These are phyloP conservation scores for Brachypteracias leptosomus DNA, from an alignment of 2,113 vertebrate species.

Conservation along the genomic window DNA sequence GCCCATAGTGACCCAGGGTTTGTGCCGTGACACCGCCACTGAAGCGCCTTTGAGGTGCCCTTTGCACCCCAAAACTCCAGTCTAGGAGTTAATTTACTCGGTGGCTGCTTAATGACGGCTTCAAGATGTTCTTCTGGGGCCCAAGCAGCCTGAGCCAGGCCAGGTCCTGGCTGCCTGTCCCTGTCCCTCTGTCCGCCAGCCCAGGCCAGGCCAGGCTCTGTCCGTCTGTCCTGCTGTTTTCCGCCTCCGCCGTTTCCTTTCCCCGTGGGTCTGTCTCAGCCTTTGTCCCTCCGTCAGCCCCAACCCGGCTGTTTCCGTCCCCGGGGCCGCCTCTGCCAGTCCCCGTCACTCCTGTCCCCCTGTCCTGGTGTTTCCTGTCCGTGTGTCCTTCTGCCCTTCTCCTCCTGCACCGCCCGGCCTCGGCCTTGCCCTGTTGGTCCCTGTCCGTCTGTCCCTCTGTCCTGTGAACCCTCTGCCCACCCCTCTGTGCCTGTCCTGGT, in stretches of 20 bases:
- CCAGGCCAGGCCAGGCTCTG: not conserved
- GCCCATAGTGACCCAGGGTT: not conserved
- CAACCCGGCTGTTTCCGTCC: not conserved
- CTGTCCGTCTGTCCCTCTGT: not conserved
- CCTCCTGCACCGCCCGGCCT: not conserved
- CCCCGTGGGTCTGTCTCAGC: not conserved
- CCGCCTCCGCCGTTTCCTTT: not conserved
- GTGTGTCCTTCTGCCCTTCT: not conserved
- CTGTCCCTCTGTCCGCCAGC: not conserved
- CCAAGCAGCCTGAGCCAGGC: fast-evolving
- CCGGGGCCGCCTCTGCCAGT: not conserved
- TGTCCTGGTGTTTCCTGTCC: not conserved
- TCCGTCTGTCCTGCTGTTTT: not conserved
- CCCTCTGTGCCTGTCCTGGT: not conserved
- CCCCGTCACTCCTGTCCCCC: not conserved
- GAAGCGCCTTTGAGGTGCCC: not conserved
- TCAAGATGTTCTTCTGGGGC: not conserved
- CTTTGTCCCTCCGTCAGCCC: not conserved
- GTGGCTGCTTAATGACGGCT: not conserved
- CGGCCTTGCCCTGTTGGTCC: not conserved
- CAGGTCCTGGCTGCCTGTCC: not conserved
- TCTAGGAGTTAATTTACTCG: not conserved
- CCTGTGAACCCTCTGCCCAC: not conserved
- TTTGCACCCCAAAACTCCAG: not conserved
- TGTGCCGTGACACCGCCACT: fast-evolving